These are phyloP conservation scores for Musca vetustissima DNA, from an alignment of 1,140 invertebrate species.

Conservation along the genomic window DNA sequence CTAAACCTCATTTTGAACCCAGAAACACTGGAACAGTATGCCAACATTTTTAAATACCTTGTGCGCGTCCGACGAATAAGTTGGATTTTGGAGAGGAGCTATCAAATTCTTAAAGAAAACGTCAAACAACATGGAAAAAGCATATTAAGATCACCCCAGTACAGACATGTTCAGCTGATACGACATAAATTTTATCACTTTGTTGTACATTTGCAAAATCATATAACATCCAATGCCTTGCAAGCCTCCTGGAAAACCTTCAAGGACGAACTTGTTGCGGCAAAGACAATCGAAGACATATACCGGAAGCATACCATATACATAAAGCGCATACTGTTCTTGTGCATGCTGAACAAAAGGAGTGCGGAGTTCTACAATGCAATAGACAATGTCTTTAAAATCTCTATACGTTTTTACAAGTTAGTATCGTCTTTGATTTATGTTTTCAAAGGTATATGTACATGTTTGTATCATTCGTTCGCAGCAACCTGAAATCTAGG, in stretches of 20 bases:
- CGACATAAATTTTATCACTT: conserved; percentile 74
- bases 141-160: conserved; percentile 61
- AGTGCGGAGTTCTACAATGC: conserved; percentile 66
- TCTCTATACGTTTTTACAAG: conserved; percentile 71
- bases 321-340: conserved; percentile 70
- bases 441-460: not conserved
- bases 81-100: conserved; percentile 70
- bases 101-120: conserved; percentile 61
- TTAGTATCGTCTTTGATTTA: conserved; percentile 34
- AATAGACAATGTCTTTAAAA: conserved; percentile 68
- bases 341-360: conserved; percentile 69
- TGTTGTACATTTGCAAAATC: conserved; percentile 70
- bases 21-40: conserved; percentile 68
- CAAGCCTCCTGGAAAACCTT: conserved; percentile 71
- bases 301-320: conserved; percentile 70
- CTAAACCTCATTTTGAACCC: conserved; percentile 74
- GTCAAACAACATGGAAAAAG: conserved; percentile 56
- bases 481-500: conserved; percentile 42
- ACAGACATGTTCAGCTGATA: conserved; percentile 65
- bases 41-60: conserved; percentile 72
- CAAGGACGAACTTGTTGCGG: conserved; percentile 64
- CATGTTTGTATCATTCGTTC: conserved; percentile 17
- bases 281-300: conserved; percentile 67
- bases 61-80: conserved; percentile 72
- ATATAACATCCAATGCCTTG: conserved; percentile 70